A percentile compares a stretch with the other conserved stretches of the same genome.
phyloP scores from a whole-genome alignment of 2,113 vertebrate genomes.

The Myotis brandtii region DNA sequence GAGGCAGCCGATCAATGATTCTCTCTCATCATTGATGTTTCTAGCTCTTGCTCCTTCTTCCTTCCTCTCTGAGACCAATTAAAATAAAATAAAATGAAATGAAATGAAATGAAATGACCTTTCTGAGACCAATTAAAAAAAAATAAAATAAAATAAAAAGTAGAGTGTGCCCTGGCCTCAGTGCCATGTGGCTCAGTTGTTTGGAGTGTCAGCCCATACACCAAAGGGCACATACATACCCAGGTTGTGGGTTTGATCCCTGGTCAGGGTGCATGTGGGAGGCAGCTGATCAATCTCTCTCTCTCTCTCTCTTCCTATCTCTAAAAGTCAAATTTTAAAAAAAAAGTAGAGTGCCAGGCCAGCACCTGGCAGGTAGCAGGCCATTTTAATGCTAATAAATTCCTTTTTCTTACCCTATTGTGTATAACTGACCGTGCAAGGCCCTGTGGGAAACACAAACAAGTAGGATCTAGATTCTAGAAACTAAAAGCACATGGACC shows the following conservation, averaged over 20 bases:
- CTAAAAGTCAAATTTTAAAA: background rate
- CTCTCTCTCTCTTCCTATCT: no score
- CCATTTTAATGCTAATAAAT: background rate
- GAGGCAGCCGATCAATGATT: no score
- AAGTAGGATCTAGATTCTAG: background rate
- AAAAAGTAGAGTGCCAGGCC: background rate
- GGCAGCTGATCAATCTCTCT: background rate
- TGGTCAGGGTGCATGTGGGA: background rate
- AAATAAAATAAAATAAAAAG: background rate
- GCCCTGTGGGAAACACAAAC: background rate
- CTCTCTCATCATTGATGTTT: no score
- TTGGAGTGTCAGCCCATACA: no score
- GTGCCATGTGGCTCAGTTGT: no score
- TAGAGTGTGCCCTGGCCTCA: background rate
- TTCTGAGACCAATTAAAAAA: no score
- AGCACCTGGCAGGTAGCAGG: background rate
- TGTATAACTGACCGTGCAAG: background rate
- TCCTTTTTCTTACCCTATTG: background rate
- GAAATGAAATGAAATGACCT: no score
- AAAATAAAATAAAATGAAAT: no score
- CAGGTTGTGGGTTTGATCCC: background rate
- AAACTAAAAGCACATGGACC: background rate
- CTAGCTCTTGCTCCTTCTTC: no score
- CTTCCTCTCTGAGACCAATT: no score
- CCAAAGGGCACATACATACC: no score